These are phyloP conservation scores for Delia radicum DNA, from an alignment of 1,140 invertebrate species.

Conservation along the genomic window DNA sequence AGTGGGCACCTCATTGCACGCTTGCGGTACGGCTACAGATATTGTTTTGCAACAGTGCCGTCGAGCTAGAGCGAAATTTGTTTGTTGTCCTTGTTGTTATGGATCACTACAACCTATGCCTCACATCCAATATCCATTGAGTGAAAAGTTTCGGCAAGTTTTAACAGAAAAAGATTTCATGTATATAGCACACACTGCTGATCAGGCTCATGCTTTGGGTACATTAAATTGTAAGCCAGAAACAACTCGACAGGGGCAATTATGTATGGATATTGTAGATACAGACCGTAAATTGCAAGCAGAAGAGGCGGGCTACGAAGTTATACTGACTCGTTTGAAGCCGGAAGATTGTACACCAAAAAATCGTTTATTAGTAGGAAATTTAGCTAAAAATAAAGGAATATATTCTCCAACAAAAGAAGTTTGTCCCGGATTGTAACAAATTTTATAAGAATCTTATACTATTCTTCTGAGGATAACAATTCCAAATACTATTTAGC, in stretches of 20 bases:
- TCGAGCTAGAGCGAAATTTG: slow-evolving; percentile 74
- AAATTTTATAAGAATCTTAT: no score
- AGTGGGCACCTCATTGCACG: slow-evolving; percentile 86
- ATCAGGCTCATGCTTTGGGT: slow-evolving; percentile 81
- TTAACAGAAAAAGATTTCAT: slow-evolving; percentile 70
- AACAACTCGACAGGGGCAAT: slow-evolving; percentile 71
- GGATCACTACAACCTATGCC: slow-evolving; percentile 71
- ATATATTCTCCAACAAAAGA: no score
- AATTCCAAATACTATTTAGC: no score
- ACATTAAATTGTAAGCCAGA: slow-evolving; percentile 53
- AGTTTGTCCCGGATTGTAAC: no score
- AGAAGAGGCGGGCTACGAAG: slow-evolving; percentile 72
- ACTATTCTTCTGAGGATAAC: no score
- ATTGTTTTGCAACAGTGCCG: slow-evolving; percentile 86
- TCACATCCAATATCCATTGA: slow-evolving; percentile 75
- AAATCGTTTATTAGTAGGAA: slow-evolving; percentile 87
- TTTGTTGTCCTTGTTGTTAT: slow-evolving; percentile 94
- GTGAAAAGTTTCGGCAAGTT: slow-evolving; percentile 59
- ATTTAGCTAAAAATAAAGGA: background rate
- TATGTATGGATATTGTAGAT: slow-evolving; percentile 87
- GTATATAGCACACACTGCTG: slow-evolving; percentile 82
- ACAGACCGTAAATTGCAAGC: slow-evolving; percentile 78
- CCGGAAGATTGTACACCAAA: slow-evolving; percentile 86
- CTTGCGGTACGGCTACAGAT: slow-evolving; percentile 93
- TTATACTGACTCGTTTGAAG: slow-evolving; percentile 72